Base-by-base conservation (phyloP, 2,888 invertebrate species). In the Cataglyphis altisquamis region DNA sequence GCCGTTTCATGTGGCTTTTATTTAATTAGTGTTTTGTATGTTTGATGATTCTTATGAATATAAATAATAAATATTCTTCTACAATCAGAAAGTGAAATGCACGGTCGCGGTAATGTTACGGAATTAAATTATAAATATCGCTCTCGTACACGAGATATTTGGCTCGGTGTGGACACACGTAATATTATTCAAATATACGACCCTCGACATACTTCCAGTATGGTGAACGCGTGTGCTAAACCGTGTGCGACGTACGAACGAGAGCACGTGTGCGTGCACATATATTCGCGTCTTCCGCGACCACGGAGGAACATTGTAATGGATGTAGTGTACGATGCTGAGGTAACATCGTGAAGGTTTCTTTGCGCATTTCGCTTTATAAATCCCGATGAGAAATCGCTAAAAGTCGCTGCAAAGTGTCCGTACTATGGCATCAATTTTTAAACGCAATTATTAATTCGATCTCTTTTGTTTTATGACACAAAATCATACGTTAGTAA, bases 331-430 rank as follows among this genome's bases (percentile, higher is more conserved):
- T 85, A 85, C 89, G 89, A 87, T 89, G 89, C 87, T 66, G 83
- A 82, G 85, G 78, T 81, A 88, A 78, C 88, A 84, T 90, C 89
- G 88, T 80, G 85, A 84, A 81, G 87, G 88, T 88, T 52, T 90
- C 89, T 88, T 90, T 87, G 86, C 83, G 83, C 83, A 85, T 78
- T 86, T 83, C 74, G 86, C 84, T 88, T 90, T 89, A 87, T 91
- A 91, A 92, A 91, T 92, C 89, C 85, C 87, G 84, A 62, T 85
- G 85, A 88, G 88, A 85, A 89, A 90, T 90, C 88, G 85, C 85
- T 84, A 84, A 84, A 87, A 90, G 90, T 90, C 78, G 87, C 78
- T 41, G 60, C 36, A 12, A 52, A 41, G 32, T 78, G 68, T 66
- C 81, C 48, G 82, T 29, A 52, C 21, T 15, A 62, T 48, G 64